These are phyloP conservation scores for Chymomyza procnemis DNA, from an alignment of 2,888 invertebrate genomes.

Conservation along the genomic window DNA sequence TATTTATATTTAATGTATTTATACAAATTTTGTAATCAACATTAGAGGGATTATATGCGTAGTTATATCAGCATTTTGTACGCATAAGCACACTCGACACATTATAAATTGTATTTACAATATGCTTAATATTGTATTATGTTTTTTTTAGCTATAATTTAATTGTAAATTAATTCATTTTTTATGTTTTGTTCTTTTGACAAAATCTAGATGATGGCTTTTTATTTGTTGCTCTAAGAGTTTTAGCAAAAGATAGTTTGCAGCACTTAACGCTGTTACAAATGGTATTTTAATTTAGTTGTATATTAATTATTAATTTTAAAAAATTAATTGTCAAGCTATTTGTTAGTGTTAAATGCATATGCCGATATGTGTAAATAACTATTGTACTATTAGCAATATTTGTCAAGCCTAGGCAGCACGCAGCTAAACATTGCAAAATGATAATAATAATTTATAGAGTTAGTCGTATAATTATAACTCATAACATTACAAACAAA, in stretches of 20 bases:
- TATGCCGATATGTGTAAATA: not conserved
- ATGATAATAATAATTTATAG: slow-evolving; percentile 49
- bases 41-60: not conserved
- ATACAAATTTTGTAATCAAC: no score
- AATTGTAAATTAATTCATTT: not conserved
- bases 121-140: not conserved
- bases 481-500: slow-evolving; percentile 4
- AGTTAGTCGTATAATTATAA: slow-evolving; percentile 20
- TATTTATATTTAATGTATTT: not conserved
- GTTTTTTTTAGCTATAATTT: not conserved
- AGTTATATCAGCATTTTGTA: not conserved
- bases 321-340: slow-evolving; percentile 13
- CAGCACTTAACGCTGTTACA: not conserved
- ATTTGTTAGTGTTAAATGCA: slow-evolving; percentile 33
- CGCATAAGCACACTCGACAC: not conserved
- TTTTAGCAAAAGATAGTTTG: not conserved
- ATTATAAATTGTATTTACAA: not conserved
- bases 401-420: slow-evolving; percentile 30
- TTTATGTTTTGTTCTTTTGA: not conserved
- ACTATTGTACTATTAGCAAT: not conserved
- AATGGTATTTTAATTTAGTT: slow-evolving; percentile 55
- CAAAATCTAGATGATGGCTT: not conserved
- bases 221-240: not conserved
- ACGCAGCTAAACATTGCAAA: slow-evolving; percentile 43
- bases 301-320: slow-evolving; percentile 36